Conservation (phyloP, 2,797 vertebrate species). For the Sebastolobus altivelis region DNA sequence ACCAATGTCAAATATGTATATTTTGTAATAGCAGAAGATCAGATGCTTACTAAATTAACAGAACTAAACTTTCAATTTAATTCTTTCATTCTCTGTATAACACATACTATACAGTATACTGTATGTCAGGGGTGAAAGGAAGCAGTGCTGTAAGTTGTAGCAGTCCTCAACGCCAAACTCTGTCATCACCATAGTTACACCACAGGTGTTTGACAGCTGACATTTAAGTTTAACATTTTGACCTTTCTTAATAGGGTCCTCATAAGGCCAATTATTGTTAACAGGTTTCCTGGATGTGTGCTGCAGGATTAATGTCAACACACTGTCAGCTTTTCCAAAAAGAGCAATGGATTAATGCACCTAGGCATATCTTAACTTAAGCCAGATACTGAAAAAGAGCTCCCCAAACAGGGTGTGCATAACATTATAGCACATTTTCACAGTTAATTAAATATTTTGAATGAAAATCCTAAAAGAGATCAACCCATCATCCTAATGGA, state of each 20-base stretch:
- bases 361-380: neutral
- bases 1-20: neutral
- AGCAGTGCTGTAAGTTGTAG: neutral
- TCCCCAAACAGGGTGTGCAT: too few relatives aligned
- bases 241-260: conserved; percentile 13
- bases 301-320: conserved; percentile 21
- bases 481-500: too few relatives aligned
- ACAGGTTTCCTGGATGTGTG: neutral
- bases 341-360: neutral
- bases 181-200: neutral
- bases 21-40: neutral
- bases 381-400: neutral
- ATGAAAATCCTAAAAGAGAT: neutral
- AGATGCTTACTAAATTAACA: neutral
- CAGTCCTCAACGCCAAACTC: neutral
- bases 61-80: neutral
- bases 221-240: conserved; percentile 20
- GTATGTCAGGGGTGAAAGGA: neutral
- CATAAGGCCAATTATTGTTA: conserved; percentile 3
- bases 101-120: neutral
- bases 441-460: neutral
- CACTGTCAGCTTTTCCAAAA: conserved; percentile 17
- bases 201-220: conserved; percentile 40
- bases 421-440: neutral
- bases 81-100: too few relatives aligned